phyloP scores from a whole-genome alignment of 2,888 invertebrate species.

The Philereme transversata region DNA sequence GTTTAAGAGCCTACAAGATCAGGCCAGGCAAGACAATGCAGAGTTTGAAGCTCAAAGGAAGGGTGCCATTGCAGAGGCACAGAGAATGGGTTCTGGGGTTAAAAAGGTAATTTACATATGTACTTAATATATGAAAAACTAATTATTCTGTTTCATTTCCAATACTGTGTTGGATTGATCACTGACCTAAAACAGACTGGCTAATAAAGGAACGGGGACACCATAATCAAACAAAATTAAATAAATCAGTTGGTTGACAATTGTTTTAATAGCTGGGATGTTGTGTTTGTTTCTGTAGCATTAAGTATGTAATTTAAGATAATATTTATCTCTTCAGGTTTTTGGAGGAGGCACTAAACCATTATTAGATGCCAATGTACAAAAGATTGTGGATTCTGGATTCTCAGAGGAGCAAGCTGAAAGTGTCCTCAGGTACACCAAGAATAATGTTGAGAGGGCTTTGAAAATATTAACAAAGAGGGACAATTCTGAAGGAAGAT shows the following conservation, averaged over 20 bases:
- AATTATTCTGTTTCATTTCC: too few relatives aligned
- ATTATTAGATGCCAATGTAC: conserved; percentile 89
- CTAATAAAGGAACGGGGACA: too few relatives aligned
- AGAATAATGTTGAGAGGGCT: conserved; percentile 90
- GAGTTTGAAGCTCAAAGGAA: conserved; percentile 96
- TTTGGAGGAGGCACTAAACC: conserved; percentile 87
- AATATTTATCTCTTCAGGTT: conserved; percentile 54
- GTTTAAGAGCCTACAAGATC: conserved; percentile 88
- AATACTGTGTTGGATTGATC: too few relatives aligned
- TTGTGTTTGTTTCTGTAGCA: too few relatives aligned
- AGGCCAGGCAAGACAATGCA: conserved; percentile 88
- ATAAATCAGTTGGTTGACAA: too few relatives aligned
- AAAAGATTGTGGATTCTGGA: conserved; percentile 91
- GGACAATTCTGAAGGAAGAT: conserved; percentile 75
- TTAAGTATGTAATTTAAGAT: too few relatives aligned
- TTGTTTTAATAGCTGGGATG: too few relatives aligned
- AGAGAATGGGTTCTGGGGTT: conserved; percentile 82
- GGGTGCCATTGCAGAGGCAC: conserved; percentile 95
- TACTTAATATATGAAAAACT: too few relatives aligned
- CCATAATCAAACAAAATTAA: too few relatives aligned
- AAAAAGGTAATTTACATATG: conserved; percentile 71
- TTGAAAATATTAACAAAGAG: conserved; percentile 86
- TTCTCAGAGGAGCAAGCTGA: conserved; percentile 91
- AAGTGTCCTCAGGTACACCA: conserved; percentile 87
- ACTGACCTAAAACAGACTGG: too few relatives aligned